Evolutionary conservation across 2,797 vertebrate species (phyloP).

Genomic region (Urocyon cinereoargenteus): DNA sequence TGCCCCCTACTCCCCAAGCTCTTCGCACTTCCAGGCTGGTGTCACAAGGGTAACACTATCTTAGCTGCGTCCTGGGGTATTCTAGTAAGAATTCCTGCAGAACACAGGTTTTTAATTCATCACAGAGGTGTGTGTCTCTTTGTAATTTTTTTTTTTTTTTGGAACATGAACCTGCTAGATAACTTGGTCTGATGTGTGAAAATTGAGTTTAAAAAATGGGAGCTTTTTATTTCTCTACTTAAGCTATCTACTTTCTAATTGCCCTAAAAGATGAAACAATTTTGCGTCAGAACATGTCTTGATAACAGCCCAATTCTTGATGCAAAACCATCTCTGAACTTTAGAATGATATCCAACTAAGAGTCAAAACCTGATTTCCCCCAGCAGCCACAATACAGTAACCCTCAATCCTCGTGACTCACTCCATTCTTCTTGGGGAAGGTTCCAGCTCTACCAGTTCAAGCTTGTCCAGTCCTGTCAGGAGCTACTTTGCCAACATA

Average conservation of each 20-base stretch:
- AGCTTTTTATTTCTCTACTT: conserved; percentile 36
- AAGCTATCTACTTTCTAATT: conserved; percentile 56
- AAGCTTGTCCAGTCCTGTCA: conserved; percentile 53
- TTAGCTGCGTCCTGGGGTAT: neutral
- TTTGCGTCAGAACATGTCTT: conserved; percentile 53
- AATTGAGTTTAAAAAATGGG: conserved; percentile 43
- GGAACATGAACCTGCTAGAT: conserved; percentile 45
- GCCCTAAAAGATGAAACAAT: conserved; percentile 57
- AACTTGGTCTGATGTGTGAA: conserved; percentile 65
- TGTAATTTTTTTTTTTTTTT: conserved; percentile 38
- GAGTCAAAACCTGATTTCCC: conserved; percentile 64
- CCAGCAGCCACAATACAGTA: conserved; percentile 15
- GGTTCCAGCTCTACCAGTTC: conserved; percentile 61
- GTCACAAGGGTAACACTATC: neutral
- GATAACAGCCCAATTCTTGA: conserved; percentile 47
- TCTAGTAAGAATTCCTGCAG: neutral
- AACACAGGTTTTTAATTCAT: conserved; percentile 20
- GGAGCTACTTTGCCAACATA: conserved; percentile 52
- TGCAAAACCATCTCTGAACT: conserved; percentile 49
- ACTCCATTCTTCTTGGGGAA: conserved; percentile 67
- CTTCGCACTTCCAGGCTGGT: neutral
- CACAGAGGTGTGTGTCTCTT: conserved; percentile 9
- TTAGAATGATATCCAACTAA: conserved; percentile 33
- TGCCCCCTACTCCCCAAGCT: neutral
- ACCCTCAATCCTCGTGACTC: conserved; percentile 55